Base-by-base conservation (phyloP, 2,888 invertebrate species). In the Mongoloraphidia duomilia region DNA sequence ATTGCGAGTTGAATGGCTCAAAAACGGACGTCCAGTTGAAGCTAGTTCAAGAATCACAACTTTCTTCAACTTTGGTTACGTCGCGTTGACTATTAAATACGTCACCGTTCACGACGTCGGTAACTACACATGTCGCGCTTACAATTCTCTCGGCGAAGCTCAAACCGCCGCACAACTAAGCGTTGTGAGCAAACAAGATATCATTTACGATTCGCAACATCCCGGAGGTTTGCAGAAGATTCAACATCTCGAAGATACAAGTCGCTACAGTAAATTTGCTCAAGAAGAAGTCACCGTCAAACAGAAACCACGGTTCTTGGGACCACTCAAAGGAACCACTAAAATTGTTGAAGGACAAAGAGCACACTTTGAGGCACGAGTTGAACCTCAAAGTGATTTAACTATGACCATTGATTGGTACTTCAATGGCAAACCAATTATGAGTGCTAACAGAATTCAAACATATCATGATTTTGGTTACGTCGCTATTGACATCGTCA, bases 401-500 rank as follows among this genome's bases (percentile, higher is more conserved):
- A 85, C 86, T 14, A 84, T 97, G 83, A 79, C 79, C 61, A 84
- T 93, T 53, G 95, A 96, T 70, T 98, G 97, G 97, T 94, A 91
- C 65, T 91, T 91, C 61, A 95, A 98, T 68, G 95, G 93, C 47
- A 83, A 87, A 63, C 82, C 90, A 53, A 83, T 98, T 51, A 85
- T 84, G 62, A 80, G 82, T 52, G 91, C 91, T 37, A 90, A 86
- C 62, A 81, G 96, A 57, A 96, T 92, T 62, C 92, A 92, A 68
- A 91, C 89, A 9, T 89, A 90, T 64, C 86, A 94, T 60, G 95
- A 97, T 67, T 96, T 97, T 69, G 96, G 96, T 51, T 95, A 94
- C 63, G 94, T 96, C 14, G 92, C 95, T 36, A 75, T 98, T 55
- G 96, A 97, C 61, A 92, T 97, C 58, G 74, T 91, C 51, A 90